Conservation (phyloP, 2,113 vertebrate species). For the Perca flavescens region DNA sequence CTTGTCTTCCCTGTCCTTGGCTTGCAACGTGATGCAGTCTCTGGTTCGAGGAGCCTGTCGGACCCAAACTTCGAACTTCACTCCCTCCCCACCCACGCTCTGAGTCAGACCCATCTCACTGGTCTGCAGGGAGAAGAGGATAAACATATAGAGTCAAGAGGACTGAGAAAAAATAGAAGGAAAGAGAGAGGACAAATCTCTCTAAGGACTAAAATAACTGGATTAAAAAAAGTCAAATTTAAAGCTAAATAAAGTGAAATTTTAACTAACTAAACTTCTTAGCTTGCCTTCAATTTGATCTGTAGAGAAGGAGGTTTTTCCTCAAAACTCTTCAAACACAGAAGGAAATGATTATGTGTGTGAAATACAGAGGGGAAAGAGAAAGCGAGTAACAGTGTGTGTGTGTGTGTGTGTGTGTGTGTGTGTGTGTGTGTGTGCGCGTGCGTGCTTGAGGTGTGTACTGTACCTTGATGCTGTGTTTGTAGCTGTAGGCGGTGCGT, state of each 20-base stretch:
- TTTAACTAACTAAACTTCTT: not conserved
- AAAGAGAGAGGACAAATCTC: not conserved
- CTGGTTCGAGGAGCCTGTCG: slow-evolving; percentile 85
- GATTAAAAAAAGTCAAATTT: not conserved
- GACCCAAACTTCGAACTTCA: slow-evolving; percentile 92
- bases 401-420: slow-evolving; percentile 6
- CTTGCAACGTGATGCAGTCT: slow-evolving; percentile 89
- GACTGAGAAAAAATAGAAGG: not conserved
- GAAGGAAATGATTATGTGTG: no score
- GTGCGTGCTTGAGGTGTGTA: slow-evolving; percentile 38
- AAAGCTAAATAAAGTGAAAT: not conserved
- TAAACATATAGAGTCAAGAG: not conserved
- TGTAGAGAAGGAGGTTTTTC: not conserved
- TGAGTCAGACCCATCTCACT: slow-evolving; percentile 94
- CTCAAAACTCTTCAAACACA: slow-evolving; percentile 16
- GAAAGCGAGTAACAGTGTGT: not conserved
- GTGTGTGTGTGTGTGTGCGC: not conserved
- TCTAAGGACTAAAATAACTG: not conserved
- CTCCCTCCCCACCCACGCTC: slow-evolving; percentile 88
- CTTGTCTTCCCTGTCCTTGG: slow-evolving; percentile 79
- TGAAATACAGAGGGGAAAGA: not conserved
- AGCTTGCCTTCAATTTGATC: slow-evolving; percentile 8
- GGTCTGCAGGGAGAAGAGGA: slow-evolving; percentile 75
- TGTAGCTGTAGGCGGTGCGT: slow-evolving; percentile 85
- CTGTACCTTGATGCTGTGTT: slow-evolving; percentile 88